Evolutionary conservation across 1,140 invertebrate species (phyloP), one percentile per base, ranked within the genome.

Genomic region (Rhysida immarginata): DNA sequence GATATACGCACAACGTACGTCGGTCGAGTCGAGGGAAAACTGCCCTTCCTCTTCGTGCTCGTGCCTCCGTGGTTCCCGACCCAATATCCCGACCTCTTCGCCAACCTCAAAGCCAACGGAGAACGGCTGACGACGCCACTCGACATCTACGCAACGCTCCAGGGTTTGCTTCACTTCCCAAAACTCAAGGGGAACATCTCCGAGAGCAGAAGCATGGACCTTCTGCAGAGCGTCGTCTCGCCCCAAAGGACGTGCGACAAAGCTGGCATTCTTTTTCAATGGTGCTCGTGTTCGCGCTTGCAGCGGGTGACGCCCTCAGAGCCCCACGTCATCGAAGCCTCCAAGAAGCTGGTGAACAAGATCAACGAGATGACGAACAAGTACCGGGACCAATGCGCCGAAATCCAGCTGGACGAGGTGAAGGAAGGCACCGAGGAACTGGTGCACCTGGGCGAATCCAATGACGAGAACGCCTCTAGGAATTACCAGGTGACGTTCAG

Each of bases 1-100:
- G 72, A 74, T 1, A 81, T 90, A 18, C 68, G 85, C 18, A 67
- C 78, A 61, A 94, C 90, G 0, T 83, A 84, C 65, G 79, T 78
- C 52, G 93, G 93, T 0, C 81, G 85, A 66, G 74, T 93, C 56
- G 93, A 97, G 69, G 91, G 95, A 66, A 71, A 90, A 43, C 68
- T 96, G 20, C 93, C 93, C 0, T 86, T 90, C 58, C 74, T 90
- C 14, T 84, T 84, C 61, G 69, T 94, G 2, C 75, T 81, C 60
- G 58, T 94, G n/a, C 91, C 93, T 0, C 68, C 79, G 27, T 81
- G 78, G 70, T 84, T 88, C 61, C 69, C 71, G 20, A 60, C 76
- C 14, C 73, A 77, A 25, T 80, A 84, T 67, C 78, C 79, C 0
- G 62, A 76, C 24, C 77, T 82, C 1, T 77, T 77, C 46, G 62